phyloP scores from a whole-genome alignment of 2,888 invertebrate genomes.

The Rhagophthalmus giganteus region DNA sequence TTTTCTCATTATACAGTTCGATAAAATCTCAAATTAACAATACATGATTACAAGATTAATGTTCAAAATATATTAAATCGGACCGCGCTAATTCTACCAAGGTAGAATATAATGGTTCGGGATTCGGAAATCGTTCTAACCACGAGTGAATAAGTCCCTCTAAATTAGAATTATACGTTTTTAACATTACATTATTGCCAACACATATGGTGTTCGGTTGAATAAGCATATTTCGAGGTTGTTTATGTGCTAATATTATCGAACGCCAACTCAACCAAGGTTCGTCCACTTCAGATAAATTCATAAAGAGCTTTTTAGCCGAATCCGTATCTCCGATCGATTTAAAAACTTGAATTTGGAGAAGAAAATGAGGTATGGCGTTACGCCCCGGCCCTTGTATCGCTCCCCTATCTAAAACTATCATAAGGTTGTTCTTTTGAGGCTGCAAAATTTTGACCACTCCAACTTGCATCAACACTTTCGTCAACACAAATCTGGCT shows the following conservation, averaged over 20 bases:
- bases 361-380: slow-evolving; percentile 82
- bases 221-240: slow-evolving; percentile 89
- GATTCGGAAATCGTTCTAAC: slow-evolving; percentile 76
- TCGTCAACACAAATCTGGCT: slow-evolving; percentile 82
- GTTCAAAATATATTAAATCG: slow-evolving; percentile 26
- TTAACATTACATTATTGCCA: slow-evolving; percentile 65
- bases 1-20: too few species aligned
- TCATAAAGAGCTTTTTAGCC: slow-evolving; percentile 76
- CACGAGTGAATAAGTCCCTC: slow-evolving; percentile 83
- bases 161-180: slow-evolving; percentile 74
- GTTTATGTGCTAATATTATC: too few species aligned
- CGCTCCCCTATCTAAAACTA: slow-evolving; percentile 77
- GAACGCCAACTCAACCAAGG: slow-evolving; percentile 83
- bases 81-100: slow-evolving; percentile 17
- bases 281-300: slow-evolving; percentile 78
- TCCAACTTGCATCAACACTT: too few species aligned
- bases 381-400: slow-evolving; percentile 81
- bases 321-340: slow-evolving; percentile 79
- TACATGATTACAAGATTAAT: too few species aligned
- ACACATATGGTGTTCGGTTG: too few species aligned
- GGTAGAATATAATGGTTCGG: slow-evolving; percentile 42
- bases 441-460: too few species aligned
- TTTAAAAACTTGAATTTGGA: slow-evolving; percentile 89
- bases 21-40: too few species aligned
- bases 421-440: too few species aligned